phyloP scores from a whole-genome alignment of 1,140 invertebrate species.

The Lordiphosa mommai region DNA sequence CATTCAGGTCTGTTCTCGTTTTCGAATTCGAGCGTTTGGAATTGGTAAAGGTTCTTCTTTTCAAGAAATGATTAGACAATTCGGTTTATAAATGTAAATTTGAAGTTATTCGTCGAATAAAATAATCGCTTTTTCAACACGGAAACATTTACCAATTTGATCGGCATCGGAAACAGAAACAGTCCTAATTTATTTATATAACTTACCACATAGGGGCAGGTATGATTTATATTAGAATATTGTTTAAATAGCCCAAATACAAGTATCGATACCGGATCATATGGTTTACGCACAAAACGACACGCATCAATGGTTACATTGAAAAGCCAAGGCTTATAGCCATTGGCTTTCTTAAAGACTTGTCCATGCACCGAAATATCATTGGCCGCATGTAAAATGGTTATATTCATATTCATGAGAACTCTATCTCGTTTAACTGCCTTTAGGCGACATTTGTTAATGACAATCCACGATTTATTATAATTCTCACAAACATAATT shows the following conservation, averaged over 20 bases:
- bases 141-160: too few species aligned
- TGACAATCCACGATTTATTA: background rate
- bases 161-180: too few species aligned
- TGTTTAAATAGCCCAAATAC: background rate
- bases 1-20: too few species aligned
- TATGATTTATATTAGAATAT: conserved; percentile 1
- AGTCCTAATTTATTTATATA: too few species aligned
- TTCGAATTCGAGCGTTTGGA: too few species aligned
- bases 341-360: background rate
- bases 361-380: background rate
- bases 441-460: background rate
- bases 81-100: background rate
- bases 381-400: background rate
- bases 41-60: too few species aligned
- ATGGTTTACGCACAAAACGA: background rate
- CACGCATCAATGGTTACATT: background rate
- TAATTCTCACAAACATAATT: background rate
- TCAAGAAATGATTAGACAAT: background rate
- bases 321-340: background rate
- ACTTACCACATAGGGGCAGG: background rate
- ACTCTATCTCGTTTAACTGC: background rate
- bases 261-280: background rate
- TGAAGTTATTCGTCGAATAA: too few species aligned
- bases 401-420: background rate
- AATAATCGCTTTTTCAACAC: too few species aligned